Conservation (phyloP, 2,113 vertebrate species). For the Ahaetulla prasina region DNA sequence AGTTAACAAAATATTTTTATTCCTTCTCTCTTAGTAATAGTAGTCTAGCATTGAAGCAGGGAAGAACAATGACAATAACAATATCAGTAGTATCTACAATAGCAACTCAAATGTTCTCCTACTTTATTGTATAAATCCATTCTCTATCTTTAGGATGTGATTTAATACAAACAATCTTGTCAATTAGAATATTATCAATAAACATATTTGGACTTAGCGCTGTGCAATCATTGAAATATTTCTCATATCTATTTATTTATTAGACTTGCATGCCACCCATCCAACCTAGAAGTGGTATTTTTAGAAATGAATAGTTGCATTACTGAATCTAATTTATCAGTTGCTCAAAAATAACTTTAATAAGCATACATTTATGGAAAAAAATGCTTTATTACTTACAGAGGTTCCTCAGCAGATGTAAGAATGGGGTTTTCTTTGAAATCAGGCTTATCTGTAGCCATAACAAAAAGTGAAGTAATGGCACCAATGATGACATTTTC, state of each 20-base stretch:
- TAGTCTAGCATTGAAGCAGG: not conserved
- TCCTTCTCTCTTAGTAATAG: not conserved
- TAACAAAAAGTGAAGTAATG: not conserved
- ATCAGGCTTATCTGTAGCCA: not conserved
- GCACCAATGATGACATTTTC: not conserved
- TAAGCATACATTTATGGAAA: not conserved
- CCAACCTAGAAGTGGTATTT: not conserved
- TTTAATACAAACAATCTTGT: not conserved
- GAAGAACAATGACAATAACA: not conserved
- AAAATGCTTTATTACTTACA: not conserved
- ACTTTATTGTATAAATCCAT: not conserved
- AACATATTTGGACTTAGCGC: not conserved
- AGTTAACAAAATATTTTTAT: not conserved
- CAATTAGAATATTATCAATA: not conserved
- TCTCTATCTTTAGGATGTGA: not conserved
- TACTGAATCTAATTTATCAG: not conserved
- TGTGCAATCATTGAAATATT: not conserved
- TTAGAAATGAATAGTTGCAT: not conserved
- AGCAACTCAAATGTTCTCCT: not conserved
- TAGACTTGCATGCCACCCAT: too few species aligned
- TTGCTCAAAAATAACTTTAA: not conserved
- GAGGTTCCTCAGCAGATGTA: not conserved
- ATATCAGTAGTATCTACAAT: not conserved
- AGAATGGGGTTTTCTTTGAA: not conserved
- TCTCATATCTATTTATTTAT: not conserved